Conservation (phyloP, 2,797 vertebrate genomes). For the Sorex maritimensis region DNA sequence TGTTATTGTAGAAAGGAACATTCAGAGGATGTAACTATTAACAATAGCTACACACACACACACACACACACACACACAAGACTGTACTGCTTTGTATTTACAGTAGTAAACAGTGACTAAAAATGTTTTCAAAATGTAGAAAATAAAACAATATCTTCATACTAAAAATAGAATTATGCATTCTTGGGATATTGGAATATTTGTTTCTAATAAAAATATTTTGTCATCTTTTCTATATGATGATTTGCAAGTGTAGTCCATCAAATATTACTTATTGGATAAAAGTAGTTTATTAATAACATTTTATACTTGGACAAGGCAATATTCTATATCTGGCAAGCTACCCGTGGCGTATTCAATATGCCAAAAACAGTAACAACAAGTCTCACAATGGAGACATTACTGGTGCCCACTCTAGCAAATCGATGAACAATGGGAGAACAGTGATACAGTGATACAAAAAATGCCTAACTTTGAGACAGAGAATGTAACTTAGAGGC, state of each 20-base stretch:
- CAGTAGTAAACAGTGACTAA: conserved; percentile 76
- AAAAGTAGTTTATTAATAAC: not conserved
- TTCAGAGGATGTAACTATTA: not conserved
- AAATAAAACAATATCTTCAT: conserved; percentile 42
- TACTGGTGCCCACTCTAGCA: too few relatives aligned
- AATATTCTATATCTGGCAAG: not conserved
- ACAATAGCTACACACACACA: not conserved
- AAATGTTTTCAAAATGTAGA: conserved; percentile 55
- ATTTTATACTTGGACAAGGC: not conserved
- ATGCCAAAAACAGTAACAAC: too few relatives aligned
- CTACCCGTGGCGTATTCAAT: too few relatives aligned
- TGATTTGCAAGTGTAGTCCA: not conserved
- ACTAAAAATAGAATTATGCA: not conserved
- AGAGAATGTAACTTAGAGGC: too few relatives aligned
- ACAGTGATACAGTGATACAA: too few relatives aligned
- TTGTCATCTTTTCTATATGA: not conserved
- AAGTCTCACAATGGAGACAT: too few relatives aligned
- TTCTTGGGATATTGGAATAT: not conserved
- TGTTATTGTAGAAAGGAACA: not conserved
- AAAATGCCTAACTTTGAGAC: not conserved
- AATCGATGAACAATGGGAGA: too few relatives aligned
- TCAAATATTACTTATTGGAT: not conserved
- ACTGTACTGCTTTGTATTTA: conserved; percentile 67
- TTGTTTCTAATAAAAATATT: not conserved
- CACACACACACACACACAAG: not conserved